These are phyloP conservation scores for Mystacornis crossleyi DNA, from an alignment of 2,113 vertebrate species.

Conservation along the genomic window DNA sequence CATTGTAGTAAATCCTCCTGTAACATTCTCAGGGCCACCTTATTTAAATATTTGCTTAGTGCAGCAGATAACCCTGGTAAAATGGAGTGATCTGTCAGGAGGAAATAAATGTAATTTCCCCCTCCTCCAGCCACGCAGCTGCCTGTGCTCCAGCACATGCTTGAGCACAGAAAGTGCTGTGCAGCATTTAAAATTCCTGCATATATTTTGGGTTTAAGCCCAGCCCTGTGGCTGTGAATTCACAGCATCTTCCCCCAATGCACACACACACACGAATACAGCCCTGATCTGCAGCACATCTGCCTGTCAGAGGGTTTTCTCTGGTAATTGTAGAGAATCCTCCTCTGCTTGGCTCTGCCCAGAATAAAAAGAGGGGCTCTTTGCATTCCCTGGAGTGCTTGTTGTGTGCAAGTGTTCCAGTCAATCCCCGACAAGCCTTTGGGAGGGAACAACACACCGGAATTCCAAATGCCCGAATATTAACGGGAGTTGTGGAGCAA, in stretches of 20 bases:
- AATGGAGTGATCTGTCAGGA: conserved; percentile 39
- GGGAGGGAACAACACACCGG: not conserved
- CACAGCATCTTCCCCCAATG: not conserved
- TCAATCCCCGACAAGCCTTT: not conserved
- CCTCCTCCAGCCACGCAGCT: not conserved
- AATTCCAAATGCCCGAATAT: not conserved
- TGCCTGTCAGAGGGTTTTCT: not conserved
- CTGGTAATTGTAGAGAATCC: not conserved
- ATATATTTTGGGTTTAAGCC: not conserved
- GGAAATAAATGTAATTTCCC: conserved; percentile 32
- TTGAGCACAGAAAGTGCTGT: not conserved
- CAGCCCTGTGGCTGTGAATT: not conserved
- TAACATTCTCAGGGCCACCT: not conserved
- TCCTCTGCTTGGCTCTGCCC: not conserved
- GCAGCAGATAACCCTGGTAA: conserved; percentile 2
- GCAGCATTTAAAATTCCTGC: not conserved
- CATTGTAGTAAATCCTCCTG: conserved; percentile 19
- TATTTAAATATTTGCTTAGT: conserved; percentile 67
- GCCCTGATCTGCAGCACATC: not conserved
- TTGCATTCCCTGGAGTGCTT: not conserved
- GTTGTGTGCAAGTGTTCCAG: not conserved
- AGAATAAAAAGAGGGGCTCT: not conserved
- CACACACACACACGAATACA: not conserved
- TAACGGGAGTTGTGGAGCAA: not conserved
- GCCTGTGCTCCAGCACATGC: not conserved